These are phyloP conservation scores for Drosophila testacea DNA, from an alignment of 2,888 invertebrate species.

Conservation along the genomic window DNA sequence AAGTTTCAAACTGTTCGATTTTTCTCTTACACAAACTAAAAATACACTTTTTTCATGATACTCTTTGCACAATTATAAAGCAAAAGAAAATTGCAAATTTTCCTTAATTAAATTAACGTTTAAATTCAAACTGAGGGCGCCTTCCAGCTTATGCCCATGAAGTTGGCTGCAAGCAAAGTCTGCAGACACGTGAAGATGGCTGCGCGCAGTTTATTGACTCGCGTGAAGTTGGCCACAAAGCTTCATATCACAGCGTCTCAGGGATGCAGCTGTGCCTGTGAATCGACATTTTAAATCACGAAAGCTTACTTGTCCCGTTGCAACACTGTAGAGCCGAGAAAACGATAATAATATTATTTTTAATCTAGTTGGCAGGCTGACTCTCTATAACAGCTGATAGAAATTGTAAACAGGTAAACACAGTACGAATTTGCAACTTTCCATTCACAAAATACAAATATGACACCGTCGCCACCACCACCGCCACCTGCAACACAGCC, in stretches of 20 bases:
- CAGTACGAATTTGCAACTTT: background rate
- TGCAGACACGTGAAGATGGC: conserved; percentile 16
- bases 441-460: conserved; percentile 7
- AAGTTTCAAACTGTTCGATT: background rate
- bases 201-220: background rate
- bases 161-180: conserved; percentile 33
- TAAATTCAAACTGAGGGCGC: conserved; percentile 20
- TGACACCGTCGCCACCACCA: conserved; percentile 38
- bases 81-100: background rate
- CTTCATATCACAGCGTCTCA: background rate
- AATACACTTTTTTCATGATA: background rate
- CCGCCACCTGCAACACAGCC: conserved; percentile 18
- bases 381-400: conserved; percentile 28
- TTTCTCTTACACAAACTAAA: background rate
- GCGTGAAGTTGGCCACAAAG: conserved; percentile 6
- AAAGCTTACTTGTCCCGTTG: too few species aligned
- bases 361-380: conserved; percentile 13
- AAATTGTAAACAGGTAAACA: conserved; percentile 20
- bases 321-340: background rate
- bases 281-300: too few species aligned
- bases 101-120: conserved; percentile 50
- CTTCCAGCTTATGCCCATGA: conserved; percentile 16
- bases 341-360: conserved; percentile 14
- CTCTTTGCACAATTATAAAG: background rate
- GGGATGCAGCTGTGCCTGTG: too few species aligned